Base-by-base conservation (phyloP, 2,797 vertebrate species). In the Chromis chromis region DNA sequence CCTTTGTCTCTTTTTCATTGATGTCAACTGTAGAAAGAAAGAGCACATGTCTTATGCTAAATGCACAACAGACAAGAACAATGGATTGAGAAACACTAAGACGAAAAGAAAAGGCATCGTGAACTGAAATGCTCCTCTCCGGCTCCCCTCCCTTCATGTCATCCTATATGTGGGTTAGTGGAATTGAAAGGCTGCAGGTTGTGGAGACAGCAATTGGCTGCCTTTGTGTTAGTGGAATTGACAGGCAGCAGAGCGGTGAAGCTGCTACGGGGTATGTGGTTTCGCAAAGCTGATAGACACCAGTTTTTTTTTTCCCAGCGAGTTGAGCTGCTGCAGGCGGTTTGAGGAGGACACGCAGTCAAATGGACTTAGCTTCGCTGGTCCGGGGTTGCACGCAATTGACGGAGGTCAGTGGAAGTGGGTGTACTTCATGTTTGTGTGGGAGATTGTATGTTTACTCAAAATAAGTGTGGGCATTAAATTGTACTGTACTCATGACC, bases 161-260 rank as follows among this genome's bases (percentile, higher is more conserved):
- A 56, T 69, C 72, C 66, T 82, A 53, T 67, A 74, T 82, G 76
- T 75, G 80, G 77, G 85, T 84, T 84, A 86, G 78, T 77, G 58
- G 79, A 84, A 90, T 89, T 88, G 82, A 89, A 90, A 85, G 85
- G 84, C 86, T 89, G 77, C 85, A 81, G 85, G 76, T 88, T 85
- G 84, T 70, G 74, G 50, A 89, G 80, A 81, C 80, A 73, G 83
- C 79, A 57, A 76, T 83, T 79, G 87, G 74, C 81, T 84, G 82
- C 66, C 58, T 86, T 88, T 91, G 83, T 87, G 84, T 90, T 84
- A 81, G 82, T 59, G 65, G 87, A 89, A 91, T 86, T 90, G 91
- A 90, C 90, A 86, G 80, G 85, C 88, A 78, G 86, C 85, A 81
- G 88, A 91, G 78, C 68, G 61, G 54, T 62, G 85, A 85, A 78